phyloP scores from a whole-genome alignment of 2,797 vertebrate genomes.

The Brachyalestes nurse region DNA sequence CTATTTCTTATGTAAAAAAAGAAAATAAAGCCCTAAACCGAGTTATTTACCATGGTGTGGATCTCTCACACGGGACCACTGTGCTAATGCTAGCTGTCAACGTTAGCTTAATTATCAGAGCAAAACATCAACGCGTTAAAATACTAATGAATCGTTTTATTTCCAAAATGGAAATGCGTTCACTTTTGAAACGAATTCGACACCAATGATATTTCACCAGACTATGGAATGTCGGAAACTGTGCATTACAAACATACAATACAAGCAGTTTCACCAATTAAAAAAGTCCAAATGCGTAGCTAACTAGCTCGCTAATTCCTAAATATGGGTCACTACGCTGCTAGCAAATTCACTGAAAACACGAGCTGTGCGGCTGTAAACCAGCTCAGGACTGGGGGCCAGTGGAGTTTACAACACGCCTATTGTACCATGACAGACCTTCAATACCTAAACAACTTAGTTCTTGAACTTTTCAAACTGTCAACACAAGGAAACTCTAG shows the following conservation, averaged over 20 bases:
- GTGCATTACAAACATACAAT: background rate
- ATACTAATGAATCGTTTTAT: background rate
- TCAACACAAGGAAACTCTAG: conserved; percentile 8
- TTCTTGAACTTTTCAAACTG: conserved; percentile 3
- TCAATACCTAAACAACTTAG: background rate
- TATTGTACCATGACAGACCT: background rate
- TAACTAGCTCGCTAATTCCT: conserved; percentile 23
- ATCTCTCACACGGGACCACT: background rate
- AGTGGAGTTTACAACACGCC: background rate
- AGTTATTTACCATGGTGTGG: background rate
- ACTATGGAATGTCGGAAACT: background rate
- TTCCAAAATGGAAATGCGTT: background rate
- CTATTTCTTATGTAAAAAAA: no score
- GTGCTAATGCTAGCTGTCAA: conserved; percentile 20
- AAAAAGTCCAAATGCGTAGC: conserved; percentile 10
- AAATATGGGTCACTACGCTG: conserved; percentile 20
- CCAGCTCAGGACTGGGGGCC: no score
- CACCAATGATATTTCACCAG: background rate
- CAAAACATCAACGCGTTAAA: background rate
- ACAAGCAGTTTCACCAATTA: background rate
- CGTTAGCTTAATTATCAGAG: background rate
- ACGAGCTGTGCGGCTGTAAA: background rate
- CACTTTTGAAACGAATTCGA: background rate
- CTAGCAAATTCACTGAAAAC: background rate
- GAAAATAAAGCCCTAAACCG: background rate